These are phyloP conservation scores for Drosophila nigrodunni DNA, from an alignment of 1,140 invertebrate genomes.

Conservation along the genomic window DNA sequence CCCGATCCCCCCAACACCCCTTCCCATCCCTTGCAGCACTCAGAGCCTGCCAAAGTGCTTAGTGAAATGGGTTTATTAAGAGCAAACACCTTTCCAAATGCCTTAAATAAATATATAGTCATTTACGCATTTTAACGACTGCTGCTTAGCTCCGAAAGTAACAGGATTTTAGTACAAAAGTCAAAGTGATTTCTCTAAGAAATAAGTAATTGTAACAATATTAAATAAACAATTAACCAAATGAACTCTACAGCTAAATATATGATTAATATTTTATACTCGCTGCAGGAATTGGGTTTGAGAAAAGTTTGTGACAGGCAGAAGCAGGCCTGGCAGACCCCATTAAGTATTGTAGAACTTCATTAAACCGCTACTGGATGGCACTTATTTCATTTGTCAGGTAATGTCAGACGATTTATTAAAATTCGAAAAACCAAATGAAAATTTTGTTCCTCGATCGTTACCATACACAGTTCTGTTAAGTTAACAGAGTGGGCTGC, in stretches of 20 bases:
- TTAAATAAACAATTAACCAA: not conserved
- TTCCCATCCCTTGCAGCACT: slow-evolving; percentile 1
- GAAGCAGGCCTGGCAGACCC: no score
- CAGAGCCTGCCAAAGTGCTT: slow-evolving; percentile 65
- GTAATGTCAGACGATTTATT: no score
- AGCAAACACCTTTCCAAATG: slow-evolving; percentile 80
- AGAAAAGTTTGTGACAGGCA: no score
- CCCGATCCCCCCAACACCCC: not conserved
- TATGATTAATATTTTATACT: no score
- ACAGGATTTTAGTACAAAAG: slow-evolving; percentile 1
- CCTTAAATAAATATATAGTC: slow-evolving; percentile 71
- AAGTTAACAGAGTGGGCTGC: no score
- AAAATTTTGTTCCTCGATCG: no score
- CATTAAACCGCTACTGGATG: no score
- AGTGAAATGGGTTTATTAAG: slow-evolving; percentile 81
- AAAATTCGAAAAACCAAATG: no score
- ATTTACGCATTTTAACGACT: slow-evolving; percentile 10
- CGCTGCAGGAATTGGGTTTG: no score
- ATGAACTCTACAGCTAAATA: not conserved
- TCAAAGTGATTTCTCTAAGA: not conserved
- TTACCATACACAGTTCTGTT: no score
- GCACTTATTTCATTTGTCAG: no score
- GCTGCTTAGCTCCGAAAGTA: not conserved
- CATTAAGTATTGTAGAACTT: no score
- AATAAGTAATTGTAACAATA: not conserved